Percentiles rank a stretch among this genome's conserved stretches.
These are phyloP conservation scores for Schmidtea mediterranea DNA, from an alignment of 1,140 invertebrate species.

Conservation along the genomic window DNA sequence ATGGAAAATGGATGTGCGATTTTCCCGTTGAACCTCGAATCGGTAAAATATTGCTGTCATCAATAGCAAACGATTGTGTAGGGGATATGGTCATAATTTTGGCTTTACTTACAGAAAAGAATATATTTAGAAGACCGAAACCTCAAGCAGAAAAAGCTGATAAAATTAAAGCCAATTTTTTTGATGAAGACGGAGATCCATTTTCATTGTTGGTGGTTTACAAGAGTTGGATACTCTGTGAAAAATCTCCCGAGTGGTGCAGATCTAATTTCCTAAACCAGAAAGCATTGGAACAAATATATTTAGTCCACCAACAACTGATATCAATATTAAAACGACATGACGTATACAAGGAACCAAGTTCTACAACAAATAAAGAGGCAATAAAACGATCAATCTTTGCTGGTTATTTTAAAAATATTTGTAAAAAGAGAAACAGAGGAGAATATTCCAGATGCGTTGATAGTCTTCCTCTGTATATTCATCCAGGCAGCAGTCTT, in stretches of 20 bases:
- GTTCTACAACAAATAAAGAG: conserved; percentile 63
- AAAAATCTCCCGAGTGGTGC: conserved; percentile 95
- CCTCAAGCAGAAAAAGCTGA: conserved; percentile 92
- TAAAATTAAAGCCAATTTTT: conserved; percentile 92
- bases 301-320: conserved; percentile 90
- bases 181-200: conserved; percentile 92
- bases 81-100: conserved; percentile 95
- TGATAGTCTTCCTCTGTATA: conserved; percentile 89
- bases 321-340: conserved; percentile 87
- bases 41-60: conserved; percentile 96
- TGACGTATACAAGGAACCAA: conserved; percentile 77
- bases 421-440: conserved; percentile 93
- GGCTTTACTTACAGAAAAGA: conserved; percentile 92
- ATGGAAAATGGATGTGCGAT: conserved; percentile 50
- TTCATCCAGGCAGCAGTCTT: conserved; percentile 84
- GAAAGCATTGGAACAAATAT: conserved; percentile 70
- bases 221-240: conserved; percentile 97
- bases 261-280: conserved; percentile 96
- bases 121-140: conserved; percentile 71
- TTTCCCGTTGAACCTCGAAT: conserved; percentile 91
- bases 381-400: conserved; percentile 43
- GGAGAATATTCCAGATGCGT: conserved; percentile 90
- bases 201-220: conserved; percentile 86
- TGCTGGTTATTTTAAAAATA: conserved; percentile 92
- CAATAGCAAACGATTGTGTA: conserved; percentile 76